A percentile compares a stretch with the other conserved stretches of the same genome.
Evolutionary conservation across 2,888 invertebrate species (phyloP).

Genomic region (Mythimna ferrago): DNA sequence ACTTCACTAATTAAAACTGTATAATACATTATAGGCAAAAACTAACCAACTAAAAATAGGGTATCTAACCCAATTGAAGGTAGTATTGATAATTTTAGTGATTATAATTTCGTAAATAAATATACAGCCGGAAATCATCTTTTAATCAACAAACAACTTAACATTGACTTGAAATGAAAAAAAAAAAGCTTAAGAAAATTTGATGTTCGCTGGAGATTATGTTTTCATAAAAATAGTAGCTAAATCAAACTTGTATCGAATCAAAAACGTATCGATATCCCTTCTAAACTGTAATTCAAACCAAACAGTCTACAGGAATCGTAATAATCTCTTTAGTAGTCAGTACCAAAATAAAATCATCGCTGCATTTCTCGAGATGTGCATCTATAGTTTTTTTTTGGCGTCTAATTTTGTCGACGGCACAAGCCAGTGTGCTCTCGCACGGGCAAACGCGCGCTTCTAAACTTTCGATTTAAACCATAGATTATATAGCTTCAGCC

Average conservation of each 20-base stretch:
- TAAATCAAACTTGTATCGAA: neutral
- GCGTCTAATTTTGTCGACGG: slow-evolving; percentile 88
- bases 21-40: no score
- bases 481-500: slow-evolving; percentile 66
- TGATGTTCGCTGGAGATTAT: neutral
- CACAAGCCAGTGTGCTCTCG: slow-evolving; percentile 86
- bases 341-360: slow-evolving; percentile 81
- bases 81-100: no score
- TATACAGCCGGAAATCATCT: no score
- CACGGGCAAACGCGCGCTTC: slow-evolving; percentile 81
- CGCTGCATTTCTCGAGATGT: slow-evolving; percentile 87
- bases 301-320: slow-evolving; percentile 37
- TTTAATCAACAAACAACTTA: no score
- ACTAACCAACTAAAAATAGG: no score
- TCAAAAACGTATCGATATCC: slow-evolving; percentile 11
- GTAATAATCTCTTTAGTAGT: slow-evolving; percentile 70
- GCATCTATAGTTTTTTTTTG: slow-evolving; percentile 77
- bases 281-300: slow-evolving; percentile 11
- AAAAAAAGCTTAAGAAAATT: no score
- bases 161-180: no score
- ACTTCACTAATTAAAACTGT: no score
- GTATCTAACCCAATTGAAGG: no score
- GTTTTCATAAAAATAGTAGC: neutral
- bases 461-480: slow-evolving; percentile 67
- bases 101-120: no score